phyloP scores from a whole-genome alignment of 2,113 vertebrate species.

The Perca schrenkii region DNA sequence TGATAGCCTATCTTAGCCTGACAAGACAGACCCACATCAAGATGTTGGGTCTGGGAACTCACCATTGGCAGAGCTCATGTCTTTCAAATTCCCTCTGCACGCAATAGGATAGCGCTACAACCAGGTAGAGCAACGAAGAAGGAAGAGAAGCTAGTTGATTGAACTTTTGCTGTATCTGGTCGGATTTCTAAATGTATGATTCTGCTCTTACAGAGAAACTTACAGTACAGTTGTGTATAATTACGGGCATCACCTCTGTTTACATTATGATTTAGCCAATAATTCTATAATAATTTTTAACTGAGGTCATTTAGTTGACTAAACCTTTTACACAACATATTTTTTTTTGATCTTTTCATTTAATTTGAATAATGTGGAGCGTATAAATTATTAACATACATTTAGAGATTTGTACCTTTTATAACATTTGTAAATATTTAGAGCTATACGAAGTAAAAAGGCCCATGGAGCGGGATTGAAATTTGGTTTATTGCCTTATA shows the following conservation, averaged over 20 bases:
- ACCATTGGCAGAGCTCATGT: too few relatives aligned
- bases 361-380: background rate
- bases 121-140: too few relatives aligned
- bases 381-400: background rate
- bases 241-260: background rate
- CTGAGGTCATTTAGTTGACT: background rate
- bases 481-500: slow-evolving; percentile 84
- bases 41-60: too few relatives aligned
- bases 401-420: background rate
- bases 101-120: too few relatives aligned
- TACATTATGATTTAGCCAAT: background rate
- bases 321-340: background rate
- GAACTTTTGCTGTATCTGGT: too few relatives aligned
- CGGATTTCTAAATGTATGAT: too few relatives aligned
- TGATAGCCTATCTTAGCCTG: too few relatives aligned
- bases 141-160: too few relatives aligned
- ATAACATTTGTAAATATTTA: background rate
- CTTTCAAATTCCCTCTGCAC: too few relatives aligned
- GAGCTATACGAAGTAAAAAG: slow-evolving; percentile 16
- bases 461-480: slow-evolving; percentile 79
- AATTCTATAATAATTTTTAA: background rate
- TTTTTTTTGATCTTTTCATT: background rate
- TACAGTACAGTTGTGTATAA: background rate
- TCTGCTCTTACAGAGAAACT: too few relatives aligned
- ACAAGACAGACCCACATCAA: too few relatives aligned